Evolutionary conservation across 2,888 invertebrate genomes (phyloP).

Genomic region (Pandemis corylana): DNA sequence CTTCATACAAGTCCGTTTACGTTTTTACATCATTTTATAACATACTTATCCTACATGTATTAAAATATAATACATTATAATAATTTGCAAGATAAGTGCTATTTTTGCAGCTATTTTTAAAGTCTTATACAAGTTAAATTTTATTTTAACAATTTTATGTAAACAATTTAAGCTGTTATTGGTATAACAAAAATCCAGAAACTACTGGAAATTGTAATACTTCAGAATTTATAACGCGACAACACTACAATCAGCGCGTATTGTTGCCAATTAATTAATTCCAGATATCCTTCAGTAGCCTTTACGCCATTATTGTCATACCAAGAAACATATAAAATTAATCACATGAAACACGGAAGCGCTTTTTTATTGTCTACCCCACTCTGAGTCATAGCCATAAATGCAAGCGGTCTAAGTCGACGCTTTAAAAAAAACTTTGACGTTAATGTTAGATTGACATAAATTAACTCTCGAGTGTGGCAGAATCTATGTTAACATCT

Average conservation of each 20-base stretch:
- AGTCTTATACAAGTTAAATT: constrained; percentile 3
- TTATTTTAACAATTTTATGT: not conserved
- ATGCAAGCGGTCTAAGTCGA: too few relatives aligned
- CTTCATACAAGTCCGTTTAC: constrained; percentile 55
- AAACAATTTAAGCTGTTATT: not conserved
- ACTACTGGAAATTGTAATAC: not conserved
- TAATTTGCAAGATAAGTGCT: constrained; percentile 14
- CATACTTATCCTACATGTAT: not conserved
- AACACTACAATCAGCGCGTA: not conserved
- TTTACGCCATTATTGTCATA: too few relatives aligned
- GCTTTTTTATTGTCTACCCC: not conserved
- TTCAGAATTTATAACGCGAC: not conserved
- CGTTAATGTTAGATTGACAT: too few relatives aligned
- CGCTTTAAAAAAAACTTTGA: too few relatives aligned
- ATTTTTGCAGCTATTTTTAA: constrained; percentile 10
- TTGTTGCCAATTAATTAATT: not conserved
- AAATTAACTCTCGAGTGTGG: not conserved
- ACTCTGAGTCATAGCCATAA: not conserved
- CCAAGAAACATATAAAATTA: not conserved
- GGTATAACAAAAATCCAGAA: too few relatives aligned
- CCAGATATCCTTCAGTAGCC: not conserved
- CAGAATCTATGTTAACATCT: not conserved
- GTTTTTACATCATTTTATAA: constrained; percentile 38
- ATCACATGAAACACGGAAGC: not conserved
- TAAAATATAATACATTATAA: not conserved